A percentile compares a stretch with the other conserved stretches of the same genome.
Conservation (phyloP, 2,888 invertebrate species). For the Tetrapedia diversipes region DNA sequence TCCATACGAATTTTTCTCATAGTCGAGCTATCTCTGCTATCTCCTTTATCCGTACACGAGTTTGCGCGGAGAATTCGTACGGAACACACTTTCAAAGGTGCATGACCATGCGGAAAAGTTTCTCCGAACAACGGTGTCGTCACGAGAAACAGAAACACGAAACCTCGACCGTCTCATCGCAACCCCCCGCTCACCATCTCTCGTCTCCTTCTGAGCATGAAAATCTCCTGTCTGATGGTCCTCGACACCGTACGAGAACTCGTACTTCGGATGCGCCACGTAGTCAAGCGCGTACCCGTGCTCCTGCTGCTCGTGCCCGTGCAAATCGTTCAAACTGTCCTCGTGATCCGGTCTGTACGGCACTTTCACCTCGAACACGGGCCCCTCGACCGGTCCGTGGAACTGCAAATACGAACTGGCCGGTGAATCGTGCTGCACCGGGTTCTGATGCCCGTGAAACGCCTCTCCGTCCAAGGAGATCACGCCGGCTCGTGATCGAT, state of each 20-base stretch:
- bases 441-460: slow-evolving; percentile 9
- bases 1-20: slow-evolving; percentile 28
- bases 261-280: slow-evolving; percentile 78
- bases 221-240: slow-evolving; percentile 81
- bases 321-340: slow-evolving; percentile 67
- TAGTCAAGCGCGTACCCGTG: slow-evolving; percentile 75
- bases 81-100: slow-evolving; percentile 8
- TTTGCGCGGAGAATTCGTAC: slow-evolving; percentile 13
- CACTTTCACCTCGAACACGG: slow-evolving; percentile 79
- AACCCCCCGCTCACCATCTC: slow-evolving; percentile 76
- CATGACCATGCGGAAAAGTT: slow-evolving; percentile 15
- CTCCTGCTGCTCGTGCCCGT: slow-evolving; percentile 63
- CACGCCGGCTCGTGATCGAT: slow-evolving; percentile 60
- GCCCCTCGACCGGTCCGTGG: slow-evolving; percentile 80
- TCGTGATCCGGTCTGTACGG: slow-evolving; percentile 72
- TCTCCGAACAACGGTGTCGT: neutral
- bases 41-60: neutral
- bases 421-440: slow-evolving; percentile 68
- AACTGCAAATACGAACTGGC: slow-evolving; percentile 80
- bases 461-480: slow-evolving; percentile 50
- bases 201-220: slow-evolving; percentile 81
- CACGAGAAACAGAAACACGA: neutral
- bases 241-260: slow-evolving; percentile 79
- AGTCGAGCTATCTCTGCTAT: neutral
- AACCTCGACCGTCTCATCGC: neutral